Percentiles rank a stretch among this genome's conserved stretches.
These are phyloP conservation scores for Hybognathus amarus DNA, from an alignment of 2,797 vertebrate species.

Conservation along the genomic window DNA sequence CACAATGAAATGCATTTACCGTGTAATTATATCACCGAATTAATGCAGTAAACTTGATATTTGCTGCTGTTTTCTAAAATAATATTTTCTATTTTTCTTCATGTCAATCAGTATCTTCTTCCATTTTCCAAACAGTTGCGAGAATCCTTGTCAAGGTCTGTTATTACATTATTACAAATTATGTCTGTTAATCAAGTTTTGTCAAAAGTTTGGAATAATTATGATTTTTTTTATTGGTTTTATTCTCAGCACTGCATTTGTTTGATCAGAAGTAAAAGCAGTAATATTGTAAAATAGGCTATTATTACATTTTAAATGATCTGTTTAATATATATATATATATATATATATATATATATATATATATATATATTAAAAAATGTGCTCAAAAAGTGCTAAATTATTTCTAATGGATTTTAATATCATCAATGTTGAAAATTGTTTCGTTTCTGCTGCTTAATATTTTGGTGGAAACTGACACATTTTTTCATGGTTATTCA, in stretches of 20 bases:
- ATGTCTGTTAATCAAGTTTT: neutral
- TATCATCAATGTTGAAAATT: neutral
- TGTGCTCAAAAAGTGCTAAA: neutral
- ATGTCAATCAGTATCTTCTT: neutral
- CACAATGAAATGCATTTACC: neutral
- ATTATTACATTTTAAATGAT: neutral
- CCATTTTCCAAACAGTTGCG: neutral
- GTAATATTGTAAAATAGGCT: neutral
- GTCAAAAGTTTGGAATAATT: no score
- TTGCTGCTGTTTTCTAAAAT: neutral
- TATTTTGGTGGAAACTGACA: neutral
- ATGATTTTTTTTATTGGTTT: no score
- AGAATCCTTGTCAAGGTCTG: neutral
- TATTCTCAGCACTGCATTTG: no score
- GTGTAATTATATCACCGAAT: neutral
- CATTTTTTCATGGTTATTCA: neutral
- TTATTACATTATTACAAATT: neutral
- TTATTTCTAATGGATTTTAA: neutral
- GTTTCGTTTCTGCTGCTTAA: neutral
- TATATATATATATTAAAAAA: no score
- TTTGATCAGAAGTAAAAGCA: no score
- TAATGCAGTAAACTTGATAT: conserved; percentile 1
- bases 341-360: no score
- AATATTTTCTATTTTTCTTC: no score
- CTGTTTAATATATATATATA: no score